Evolutionary conservation across 1,140 invertebrate genomes (phyloP).

Genomic region (Zaprionus ornatus): DNA sequence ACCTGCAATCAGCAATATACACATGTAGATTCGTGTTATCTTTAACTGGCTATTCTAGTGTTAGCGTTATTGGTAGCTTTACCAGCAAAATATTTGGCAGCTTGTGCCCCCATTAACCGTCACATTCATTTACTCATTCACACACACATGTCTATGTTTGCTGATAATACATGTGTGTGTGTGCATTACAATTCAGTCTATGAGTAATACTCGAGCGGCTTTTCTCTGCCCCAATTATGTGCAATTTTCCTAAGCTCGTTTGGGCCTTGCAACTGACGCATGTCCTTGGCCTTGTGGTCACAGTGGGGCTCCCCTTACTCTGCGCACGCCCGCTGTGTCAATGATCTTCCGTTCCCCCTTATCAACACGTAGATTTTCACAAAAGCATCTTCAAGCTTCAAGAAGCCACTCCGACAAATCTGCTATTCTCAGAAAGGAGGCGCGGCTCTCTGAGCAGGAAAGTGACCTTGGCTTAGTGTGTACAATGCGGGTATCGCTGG

Average conservation of each 20-base stretch:
- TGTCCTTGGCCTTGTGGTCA: constrained; percentile 41
- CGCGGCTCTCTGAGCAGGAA: not conserved
- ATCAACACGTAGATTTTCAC: constrained; percentile 33
- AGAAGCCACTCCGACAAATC: not conserved
- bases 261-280: not conserved
- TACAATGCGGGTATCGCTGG: not conserved
- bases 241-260: not conserved
- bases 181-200: constrained; percentile 4
- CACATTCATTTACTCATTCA: constrained; percentile 14
- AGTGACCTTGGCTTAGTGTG: not conserved
- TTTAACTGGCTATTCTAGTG: not conserved
- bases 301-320: not conserved
- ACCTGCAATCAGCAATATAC: not conserved
- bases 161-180: not conserved
- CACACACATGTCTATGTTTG: not conserved
- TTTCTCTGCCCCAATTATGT: constrained; percentile 34
- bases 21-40: constrained; percentile 11
- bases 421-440: not conserved
- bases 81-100: constrained; percentile 34
- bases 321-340: not conserved
- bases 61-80: constrained; percentile 18
- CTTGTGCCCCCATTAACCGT: constrained; percentile 10
- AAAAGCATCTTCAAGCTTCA: not conserved
- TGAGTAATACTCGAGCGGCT: constrained; percentile 38
- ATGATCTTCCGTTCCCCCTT: constrained; percentile 9